A percentile compares a stretch with the other conserved stretches of the same genome.
phyloP scores from a whole-genome alignment of 2,888 invertebrate species.

The Cryptocephalus moraei region DNA sequence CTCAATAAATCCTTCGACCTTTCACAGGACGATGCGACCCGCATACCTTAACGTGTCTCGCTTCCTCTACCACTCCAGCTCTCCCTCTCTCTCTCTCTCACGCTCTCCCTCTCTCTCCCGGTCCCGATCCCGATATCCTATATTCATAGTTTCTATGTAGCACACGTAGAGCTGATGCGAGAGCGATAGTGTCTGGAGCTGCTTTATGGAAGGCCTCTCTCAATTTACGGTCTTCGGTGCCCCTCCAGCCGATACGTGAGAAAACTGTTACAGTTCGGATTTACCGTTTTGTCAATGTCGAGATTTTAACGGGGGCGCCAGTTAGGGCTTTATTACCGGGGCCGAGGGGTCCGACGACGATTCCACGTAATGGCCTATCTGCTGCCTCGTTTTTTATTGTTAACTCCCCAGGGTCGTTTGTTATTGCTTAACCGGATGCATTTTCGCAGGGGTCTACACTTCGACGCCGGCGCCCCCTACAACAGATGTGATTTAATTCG shows the following conservation, averaged over 20 bases:
- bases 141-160: constrained; percentile 35
- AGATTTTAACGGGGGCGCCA: constrained; percentile 25
- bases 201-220: constrained; percentile 35
- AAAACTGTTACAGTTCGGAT: constrained; percentile 28
- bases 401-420: neutral
- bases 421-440: neutral
- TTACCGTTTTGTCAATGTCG: constrained; percentile 33
- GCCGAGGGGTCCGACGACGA: neutral
- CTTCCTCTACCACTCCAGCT: neutral
- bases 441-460: too few relatives aligned
- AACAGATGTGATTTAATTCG: too few relatives aligned
- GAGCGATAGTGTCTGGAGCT: constrained; percentile 36
- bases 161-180: constrained; percentile 37
- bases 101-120: neutral
- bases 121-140: constrained; percentile 2
- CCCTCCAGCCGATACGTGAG: constrained; percentile 32
- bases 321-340: constrained; percentile 1
- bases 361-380: neutral
- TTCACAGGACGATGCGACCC: neutral
- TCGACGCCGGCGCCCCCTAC: too few relatives aligned
- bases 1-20: neutral
- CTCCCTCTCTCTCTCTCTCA: constrained; percentile 15
- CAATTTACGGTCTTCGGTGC: constrained; percentile 32
- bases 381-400: constrained; percentile 1
- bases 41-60: neutral